Percentiles rank a stretch among this genome's conserved stretches.
Evolutionary conservation across 1,140 invertebrate species (phyloP).

Genomic region (Dinothrombium tinctorium): DNA sequence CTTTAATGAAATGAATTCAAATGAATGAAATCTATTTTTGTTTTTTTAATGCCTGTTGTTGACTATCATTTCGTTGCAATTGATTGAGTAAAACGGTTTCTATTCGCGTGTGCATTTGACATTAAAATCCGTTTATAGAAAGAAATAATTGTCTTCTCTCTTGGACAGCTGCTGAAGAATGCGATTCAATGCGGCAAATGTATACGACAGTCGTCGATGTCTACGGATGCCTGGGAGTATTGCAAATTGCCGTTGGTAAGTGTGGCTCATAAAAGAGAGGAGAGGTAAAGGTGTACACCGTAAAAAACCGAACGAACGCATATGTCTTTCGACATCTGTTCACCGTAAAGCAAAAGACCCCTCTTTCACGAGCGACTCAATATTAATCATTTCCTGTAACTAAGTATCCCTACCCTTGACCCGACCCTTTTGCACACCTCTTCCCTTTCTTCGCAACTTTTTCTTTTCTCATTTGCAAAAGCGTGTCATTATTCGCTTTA

Average conservation of each 20-base stretch:
- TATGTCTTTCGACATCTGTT: too few species aligned
- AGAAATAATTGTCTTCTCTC: too few species aligned
- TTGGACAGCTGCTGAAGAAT: constrained; percentile 45
- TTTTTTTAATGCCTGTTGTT: too few species aligned
- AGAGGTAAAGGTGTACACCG: background rate
- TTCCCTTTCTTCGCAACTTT: background rate
- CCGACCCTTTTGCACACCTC: background rate
- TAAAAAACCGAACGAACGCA: background rate
- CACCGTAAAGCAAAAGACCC: too few species aligned
- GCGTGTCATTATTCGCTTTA: background rate
- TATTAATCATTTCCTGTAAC: background rate
- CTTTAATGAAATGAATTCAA: too few species aligned
- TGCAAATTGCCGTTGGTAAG: constrained; percentile 51
- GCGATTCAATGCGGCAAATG: constrained; percentile 56
- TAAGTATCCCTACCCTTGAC: background rate
- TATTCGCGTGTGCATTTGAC: too few species aligned
- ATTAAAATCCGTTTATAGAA: too few species aligned
- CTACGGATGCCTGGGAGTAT: constrained; percentile 70
- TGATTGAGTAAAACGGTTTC: too few species aligned
- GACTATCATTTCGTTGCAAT: too few species aligned
- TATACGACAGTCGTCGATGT: constrained; percentile 73
- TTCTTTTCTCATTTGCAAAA: background rate
- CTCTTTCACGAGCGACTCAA: too few species aligned
- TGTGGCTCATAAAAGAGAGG: constrained; percentile 5
- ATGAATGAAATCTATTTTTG: too few species aligned